Evolutionary conservation across 2,888 invertebrate genomes (phyloP), one percentile per base, ranked within the genome.

Genomic region (Allacma fusca): DNA sequence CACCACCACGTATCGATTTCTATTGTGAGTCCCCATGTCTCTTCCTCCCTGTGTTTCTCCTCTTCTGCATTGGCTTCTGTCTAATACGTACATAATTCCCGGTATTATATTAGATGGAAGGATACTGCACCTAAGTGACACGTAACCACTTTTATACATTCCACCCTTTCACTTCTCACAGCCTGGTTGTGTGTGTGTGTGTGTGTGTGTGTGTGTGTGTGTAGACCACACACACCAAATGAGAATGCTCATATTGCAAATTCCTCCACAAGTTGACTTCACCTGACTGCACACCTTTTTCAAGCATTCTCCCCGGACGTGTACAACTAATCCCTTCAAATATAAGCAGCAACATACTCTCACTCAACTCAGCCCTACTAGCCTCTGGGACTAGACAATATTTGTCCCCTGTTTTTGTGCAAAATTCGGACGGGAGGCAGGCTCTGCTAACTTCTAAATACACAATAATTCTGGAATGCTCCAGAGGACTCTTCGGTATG

Each of bases 201-300:
- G 13, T 62, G 26, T 26, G n/a, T 9, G 13, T 50, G 50, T 65
- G 65, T 23, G n/a, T 62, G 21, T 62, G 26, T 26, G n/a, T 9
- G 13, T n/a, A n/a, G n/a, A n/a, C n/a, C n/a, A n/a, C 62, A 29
- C 29, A 28, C 67, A 67, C 21, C n/a, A n/a, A 57, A 28, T 44
- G 13, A 19, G 71, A n/a, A 71, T 71, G 57, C 29, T 71, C 57
- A 71, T 71, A 71, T 71, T 71, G 57, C 57, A 57, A 71, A 71
- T 68, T 68, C 40, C 40, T 68, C 12, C 23, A 68, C 40, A 68
- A 67, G 67, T 71, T 24, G 19, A 26, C 57, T 57, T 29, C 71
- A 57, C 57, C 23, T 44, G 43, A 43, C 23, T 44, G 43, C 70
- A 50, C 70, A 70, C 69, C 21, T 43, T 50, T 62, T 24, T 62